Conservation (phyloP, 2,888 invertebrate genomes). For the Oxycera nigricornis region DNA sequence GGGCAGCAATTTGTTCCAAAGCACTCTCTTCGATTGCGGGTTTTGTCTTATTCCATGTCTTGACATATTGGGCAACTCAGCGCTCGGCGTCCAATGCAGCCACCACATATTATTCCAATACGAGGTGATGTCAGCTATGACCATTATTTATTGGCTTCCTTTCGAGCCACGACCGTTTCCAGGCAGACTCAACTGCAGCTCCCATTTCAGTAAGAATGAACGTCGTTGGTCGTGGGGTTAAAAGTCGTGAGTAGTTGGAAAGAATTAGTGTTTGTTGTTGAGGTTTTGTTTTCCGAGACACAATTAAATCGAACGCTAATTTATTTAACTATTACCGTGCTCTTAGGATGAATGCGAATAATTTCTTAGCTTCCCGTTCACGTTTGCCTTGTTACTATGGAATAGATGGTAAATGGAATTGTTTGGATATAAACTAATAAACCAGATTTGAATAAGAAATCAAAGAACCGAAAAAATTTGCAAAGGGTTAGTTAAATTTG, state of each 20-base stretch:
- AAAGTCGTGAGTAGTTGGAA: conserved; percentile 23
- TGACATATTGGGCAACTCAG: conserved; percentile 28
- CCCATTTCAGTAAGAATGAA: conserved; percentile 10
- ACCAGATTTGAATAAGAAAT: too few relatives aligned
- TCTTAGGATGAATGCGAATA: conserved; percentile 10
- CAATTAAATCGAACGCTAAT: conserved; percentile 28
- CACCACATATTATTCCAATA: conserved; percentile 8
- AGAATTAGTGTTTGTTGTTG: conserved; percentile 18
- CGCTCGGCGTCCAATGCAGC: background rate
- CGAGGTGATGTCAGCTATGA: background rate
- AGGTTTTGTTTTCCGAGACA: background rate
- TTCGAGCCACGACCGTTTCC: conserved; percentile 4
- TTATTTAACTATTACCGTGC: conserved; percentile 5
- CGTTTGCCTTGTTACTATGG: too few relatives aligned
- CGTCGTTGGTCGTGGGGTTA: conserved; percentile 12
- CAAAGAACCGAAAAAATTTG: too few relatives aligned
- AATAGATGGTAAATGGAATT: too few relatives aligned
- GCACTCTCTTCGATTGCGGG: conserved; percentile 14
- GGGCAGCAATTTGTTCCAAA: conserved; percentile 24
- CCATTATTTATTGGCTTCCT: conserved; percentile 30
- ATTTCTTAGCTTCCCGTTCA: background rate
- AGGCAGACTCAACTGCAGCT: background rate
- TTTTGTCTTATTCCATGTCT: background rate
- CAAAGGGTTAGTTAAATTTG: too few relatives aligned
- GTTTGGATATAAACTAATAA: too few relatives aligned